Evolutionary conservation across 2,797 vertebrate species (phyloP).

Genomic region (Numenius phaeopus): DNA sequence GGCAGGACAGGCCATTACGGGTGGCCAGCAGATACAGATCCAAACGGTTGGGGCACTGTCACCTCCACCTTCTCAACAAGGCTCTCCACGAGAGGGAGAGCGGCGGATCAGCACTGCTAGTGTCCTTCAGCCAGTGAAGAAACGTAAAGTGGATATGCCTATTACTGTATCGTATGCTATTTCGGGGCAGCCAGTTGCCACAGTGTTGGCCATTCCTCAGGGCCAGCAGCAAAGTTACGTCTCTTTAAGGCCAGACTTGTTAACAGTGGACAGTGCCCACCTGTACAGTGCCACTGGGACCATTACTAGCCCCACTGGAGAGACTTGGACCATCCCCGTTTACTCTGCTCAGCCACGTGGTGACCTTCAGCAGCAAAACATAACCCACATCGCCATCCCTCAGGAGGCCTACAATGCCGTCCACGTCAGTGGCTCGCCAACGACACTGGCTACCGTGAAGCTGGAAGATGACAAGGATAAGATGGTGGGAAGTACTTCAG

Average conservation of each 20-base stretch:
- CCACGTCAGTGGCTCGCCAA: conserved; percentile 89
- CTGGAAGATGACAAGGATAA: conserved; percentile 94
- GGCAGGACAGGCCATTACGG: conserved; percentile 87
- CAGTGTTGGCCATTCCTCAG: conserved; percentile 94
- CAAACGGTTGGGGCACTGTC: conserved; percentile 93
- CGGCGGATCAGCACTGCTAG: conserved; percentile 87
- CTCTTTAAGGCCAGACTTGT: conserved; percentile 93
- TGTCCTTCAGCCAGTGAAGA: conserved; percentile 96
- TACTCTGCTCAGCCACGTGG: conserved; percentile 91
- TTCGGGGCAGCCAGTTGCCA: conserved; percentile 95
- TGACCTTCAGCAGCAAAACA: conserved; percentile 91
- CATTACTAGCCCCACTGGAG: conserved; percentile 96
- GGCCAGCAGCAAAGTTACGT: conserved; percentile 98
- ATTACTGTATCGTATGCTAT: conserved; percentile 96
- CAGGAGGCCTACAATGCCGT: conserved; percentile 95
- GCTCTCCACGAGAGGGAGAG: conserved; percentile 91
- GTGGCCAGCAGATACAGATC: conserved; percentile 95
- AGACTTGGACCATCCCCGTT: conserved; percentile 98
- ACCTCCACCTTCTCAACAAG: conserved; percentile 89
- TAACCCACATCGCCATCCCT: conserved; percentile 96
- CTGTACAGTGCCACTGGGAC: conserved; percentile 97
- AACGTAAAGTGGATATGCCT: conserved; percentile 97
- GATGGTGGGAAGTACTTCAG: conserved; percentile 86
- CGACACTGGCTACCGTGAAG: conserved; percentile 87
- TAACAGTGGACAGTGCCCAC: conserved; percentile 97